phyloP scores from a whole-genome alignment of 2,888 invertebrate species.

The Perizoma flavofasciatum region DNA sequence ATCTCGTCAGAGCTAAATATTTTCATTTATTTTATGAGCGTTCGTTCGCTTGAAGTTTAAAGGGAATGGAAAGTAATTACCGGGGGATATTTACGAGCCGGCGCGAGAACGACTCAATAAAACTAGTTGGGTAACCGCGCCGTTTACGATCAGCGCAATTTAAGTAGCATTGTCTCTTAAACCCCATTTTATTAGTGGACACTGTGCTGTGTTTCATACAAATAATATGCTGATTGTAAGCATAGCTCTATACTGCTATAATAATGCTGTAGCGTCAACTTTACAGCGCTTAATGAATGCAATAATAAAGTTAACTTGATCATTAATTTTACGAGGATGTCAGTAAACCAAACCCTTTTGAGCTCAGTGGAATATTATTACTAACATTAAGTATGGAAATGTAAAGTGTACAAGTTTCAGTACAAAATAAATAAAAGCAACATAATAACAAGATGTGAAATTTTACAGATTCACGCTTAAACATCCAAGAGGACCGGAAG shows the following conservation, averaged over 20 bases:
- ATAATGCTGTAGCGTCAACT: constrained; percentile 17
- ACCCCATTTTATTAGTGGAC: constrained; percentile 48
- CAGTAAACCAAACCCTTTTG: constrained; percentile 6
- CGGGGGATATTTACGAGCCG: constrained; percentile 75
- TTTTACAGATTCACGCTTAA: constrained; percentile 43
- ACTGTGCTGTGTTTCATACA: constrained; percentile 31
- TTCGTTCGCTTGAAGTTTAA: constrained; percentile 53
- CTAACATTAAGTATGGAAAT: no score
- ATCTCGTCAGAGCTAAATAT: constrained; percentile 48
- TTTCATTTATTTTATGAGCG: constrained; percentile 58
- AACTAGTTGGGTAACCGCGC: constrained; percentile 74
- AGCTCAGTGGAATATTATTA: neutral
- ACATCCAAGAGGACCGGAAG: constrained; percentile 52
- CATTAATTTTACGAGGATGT: constrained; percentile 14
- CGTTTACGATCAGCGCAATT: constrained; percentile 66
- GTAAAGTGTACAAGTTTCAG: neutral
- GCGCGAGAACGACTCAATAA: constrained; percentile 76
- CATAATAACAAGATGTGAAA: constrained; percentile 27
- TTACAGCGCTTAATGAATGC: constrained; percentile 17
- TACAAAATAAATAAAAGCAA: constrained; percentile 1
- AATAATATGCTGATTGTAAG: constrained; percentile 24
- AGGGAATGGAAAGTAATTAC: constrained; percentile 78
- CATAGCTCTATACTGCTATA: constrained; percentile 4
- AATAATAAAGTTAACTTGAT: constrained; percentile 10
- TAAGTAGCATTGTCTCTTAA: constrained; percentile 64